Conservation (phyloP, 2,888 invertebrate genomes). For the Orthosia gothica region DNA sequence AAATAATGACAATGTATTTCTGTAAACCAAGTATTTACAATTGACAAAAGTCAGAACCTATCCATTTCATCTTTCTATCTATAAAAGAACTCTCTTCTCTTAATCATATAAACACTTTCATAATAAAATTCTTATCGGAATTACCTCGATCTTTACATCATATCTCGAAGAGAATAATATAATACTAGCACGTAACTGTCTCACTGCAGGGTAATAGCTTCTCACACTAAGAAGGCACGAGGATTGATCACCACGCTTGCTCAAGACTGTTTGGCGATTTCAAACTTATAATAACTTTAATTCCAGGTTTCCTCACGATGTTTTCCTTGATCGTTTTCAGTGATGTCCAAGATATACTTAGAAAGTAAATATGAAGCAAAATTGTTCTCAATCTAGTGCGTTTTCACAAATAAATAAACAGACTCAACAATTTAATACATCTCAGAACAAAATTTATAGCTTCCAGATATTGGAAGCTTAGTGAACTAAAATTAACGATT, state of each 20-base stretch:
- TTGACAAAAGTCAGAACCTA: no score
- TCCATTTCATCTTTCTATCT: neutral
- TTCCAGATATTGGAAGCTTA: conserved; percentile 40
- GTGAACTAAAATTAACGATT: conserved; percentile 43
- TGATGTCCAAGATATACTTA: no score
- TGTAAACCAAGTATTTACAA: no score
- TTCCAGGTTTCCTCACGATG: no score
- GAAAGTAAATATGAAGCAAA: neutral
- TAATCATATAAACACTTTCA: neutral
- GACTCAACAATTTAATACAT: conserved; percentile 22
- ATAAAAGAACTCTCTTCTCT: no score
- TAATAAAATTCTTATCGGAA: neutral
- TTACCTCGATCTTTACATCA: neutral
- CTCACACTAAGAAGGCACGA: no score
- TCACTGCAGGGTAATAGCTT: no score
- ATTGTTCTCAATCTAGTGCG: neutral
- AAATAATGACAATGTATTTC: neutral
- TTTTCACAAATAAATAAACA: neutral
- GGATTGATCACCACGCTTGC: no score
- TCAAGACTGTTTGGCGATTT: no score
- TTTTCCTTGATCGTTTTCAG: no score
- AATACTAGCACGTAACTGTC: neutral
- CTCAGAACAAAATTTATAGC: conserved; percentile 37
- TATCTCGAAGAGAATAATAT: neutral
- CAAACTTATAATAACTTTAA: no score